Percentiles rank a stretch among this genome's conserved stretches.
Evolutionary conservation across 2,113 vertebrate species (phyloP).

Genomic region (Mungos mungo): DNA sequence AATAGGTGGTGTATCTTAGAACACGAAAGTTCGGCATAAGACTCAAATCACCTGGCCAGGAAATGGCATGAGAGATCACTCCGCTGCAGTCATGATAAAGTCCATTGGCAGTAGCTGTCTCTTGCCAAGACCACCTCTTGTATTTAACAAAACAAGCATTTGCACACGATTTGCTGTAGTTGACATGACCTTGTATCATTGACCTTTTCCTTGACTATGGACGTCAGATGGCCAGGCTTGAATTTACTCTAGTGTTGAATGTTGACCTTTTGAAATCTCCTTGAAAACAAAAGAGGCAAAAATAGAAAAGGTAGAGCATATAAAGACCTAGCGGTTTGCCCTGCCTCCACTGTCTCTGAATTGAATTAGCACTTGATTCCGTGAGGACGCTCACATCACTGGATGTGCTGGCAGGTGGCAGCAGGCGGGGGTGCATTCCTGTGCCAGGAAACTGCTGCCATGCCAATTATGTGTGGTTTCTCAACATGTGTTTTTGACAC

Average conservation of each 20-base stretch:
- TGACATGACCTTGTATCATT: neutral
- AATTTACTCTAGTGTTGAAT: neutral
- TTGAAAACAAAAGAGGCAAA: conserved; percentile 42
- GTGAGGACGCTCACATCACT: neutral
- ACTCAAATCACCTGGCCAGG: neutral
- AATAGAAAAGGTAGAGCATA: conserved; percentile 11
- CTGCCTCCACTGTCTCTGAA: neutral
- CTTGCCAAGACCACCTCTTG: neutral
- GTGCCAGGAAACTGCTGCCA: neutral
- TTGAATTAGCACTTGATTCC: conserved; percentile 42
- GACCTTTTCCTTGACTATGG: neutral
- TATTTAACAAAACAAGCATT: neutral
- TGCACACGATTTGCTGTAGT: rapidly evolving
- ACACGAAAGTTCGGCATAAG: neutral
- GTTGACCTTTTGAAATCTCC: neutral
- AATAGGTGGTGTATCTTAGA: neutral
- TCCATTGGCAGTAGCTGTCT: neutral
- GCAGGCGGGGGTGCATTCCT: neutral
- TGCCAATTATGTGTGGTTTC: neutral
- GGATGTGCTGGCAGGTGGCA: neutral
- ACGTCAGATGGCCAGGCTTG: neutral
- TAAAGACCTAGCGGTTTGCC: neutral
- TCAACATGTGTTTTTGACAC: conserved; percentile 16
- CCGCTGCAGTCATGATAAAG: neutral
- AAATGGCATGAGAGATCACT: neutral